phyloP scores from a whole-genome alignment of 2,888 invertebrate genomes.

The Agrochola lota region DNA sequence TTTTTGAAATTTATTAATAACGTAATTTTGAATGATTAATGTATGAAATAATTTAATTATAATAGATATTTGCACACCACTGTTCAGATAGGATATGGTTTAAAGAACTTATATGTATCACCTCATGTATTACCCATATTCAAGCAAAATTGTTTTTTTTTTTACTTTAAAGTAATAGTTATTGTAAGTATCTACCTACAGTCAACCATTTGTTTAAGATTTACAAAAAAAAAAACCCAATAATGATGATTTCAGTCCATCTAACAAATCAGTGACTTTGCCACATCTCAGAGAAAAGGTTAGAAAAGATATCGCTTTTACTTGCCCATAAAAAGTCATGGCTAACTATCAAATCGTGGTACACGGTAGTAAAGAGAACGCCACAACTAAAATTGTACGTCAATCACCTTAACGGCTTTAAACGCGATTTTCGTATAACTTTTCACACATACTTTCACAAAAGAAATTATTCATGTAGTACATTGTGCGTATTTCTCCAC shows the following conservation, averaged over 20 bases:
- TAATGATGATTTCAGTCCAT: background rate
- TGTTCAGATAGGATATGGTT: background rate
- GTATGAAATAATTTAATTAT: too few species aligned
- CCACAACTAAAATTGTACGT: slow-evolving; percentile 58
- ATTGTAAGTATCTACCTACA: too few species aligned
- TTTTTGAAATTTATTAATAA: too few species aligned
- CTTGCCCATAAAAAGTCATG: slow-evolving; percentile 57
- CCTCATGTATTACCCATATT: too few species aligned
- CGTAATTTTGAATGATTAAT: too few species aligned
- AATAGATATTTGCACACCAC: background rate
- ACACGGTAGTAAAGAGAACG: slow-evolving; percentile 48
- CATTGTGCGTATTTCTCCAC: slow-evolving; percentile 41
- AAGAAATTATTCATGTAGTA: slow-evolving; percentile 61
- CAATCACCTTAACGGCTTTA: slow-evolving; percentile 46
- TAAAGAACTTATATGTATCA: background rate
- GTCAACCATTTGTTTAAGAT: background rate
- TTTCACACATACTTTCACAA: slow-evolving; percentile 61
- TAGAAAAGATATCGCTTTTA: slow-evolving; percentile 40
- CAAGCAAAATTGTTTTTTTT: too few species aligned
- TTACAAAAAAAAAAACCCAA: too few species aligned
- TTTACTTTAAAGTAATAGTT: too few species aligned
- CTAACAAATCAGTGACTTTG: background rate
- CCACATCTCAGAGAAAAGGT: slow-evolving; percentile 17
- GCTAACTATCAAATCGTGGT: slow-evolving; percentile 58
- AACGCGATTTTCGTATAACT: slow-evolving; percentile 58